A percentile compares a stretch with the other conserved stretches of the same genome.
Evolutionary conservation across 2,113 vertebrate species (phyloP).

Genomic region (Thalassarche chlororhynchos): DNA sequence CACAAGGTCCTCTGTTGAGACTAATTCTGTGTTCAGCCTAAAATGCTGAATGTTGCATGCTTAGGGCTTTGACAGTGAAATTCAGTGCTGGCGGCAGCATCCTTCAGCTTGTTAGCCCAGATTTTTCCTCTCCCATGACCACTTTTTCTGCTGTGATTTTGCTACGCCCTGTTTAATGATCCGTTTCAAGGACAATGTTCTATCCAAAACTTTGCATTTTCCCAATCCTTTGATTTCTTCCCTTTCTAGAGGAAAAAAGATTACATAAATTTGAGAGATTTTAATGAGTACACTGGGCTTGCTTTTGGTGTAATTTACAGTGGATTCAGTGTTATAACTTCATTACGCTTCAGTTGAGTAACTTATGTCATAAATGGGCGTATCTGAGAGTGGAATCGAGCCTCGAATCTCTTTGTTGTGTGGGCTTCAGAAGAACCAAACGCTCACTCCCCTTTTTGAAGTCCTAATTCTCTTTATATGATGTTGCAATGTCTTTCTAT

Average conservation of each 20-base stretch:
- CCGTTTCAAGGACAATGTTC: background rate
- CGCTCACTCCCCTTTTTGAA: conserved; percentile 22
- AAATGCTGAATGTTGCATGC: fast-evolving
- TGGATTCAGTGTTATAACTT: background rate
- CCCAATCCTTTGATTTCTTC: conserved; percentile 38
- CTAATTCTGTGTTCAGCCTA: background rate
- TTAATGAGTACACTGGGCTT: background rate
- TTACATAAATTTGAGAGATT: background rate
- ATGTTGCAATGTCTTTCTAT: conserved; percentile 41
- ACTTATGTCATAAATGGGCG: background rate
- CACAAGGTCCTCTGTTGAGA: background rate
- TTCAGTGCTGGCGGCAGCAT: background rate
- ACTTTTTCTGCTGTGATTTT: background rate
- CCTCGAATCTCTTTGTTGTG: conserved; percentile 45
- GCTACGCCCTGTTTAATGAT: background rate
- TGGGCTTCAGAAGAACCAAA: conserved; percentile 31
- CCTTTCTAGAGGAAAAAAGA: background rate
- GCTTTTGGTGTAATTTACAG: conserved; percentile 4
- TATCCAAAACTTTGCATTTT: background rate
- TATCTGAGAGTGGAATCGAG: background rate
- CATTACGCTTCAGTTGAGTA: background rate
- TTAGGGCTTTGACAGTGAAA: background rate
- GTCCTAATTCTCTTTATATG: conserved; percentile 34
- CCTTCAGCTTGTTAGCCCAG: background rate
- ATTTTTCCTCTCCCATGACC: background rate